Base-by-base conservation (phyloP, 2,888 invertebrate species). In the Micropterix aruncella region DNA sequence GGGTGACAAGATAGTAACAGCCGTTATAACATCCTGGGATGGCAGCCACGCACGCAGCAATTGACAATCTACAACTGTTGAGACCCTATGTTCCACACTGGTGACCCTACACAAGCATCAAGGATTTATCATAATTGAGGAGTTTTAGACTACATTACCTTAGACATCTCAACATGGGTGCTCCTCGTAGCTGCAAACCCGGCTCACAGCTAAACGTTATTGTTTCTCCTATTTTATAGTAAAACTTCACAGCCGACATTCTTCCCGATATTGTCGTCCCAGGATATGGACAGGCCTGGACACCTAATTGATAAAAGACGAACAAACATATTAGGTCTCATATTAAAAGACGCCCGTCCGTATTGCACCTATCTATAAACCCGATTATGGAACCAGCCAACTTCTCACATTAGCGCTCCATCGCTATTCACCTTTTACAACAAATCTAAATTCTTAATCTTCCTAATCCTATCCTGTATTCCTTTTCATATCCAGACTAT, bases 181-280 rank as follows among this genome's bases (percentile, higher is more conserved):
- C 82, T 19, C 90, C 90, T 45, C 78, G 76, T 41, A 90, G 67
- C 47, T 74, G 70, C 47, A 86, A 73, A 0, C 85, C 85, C 2
- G 83, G 80, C 54, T 85, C 84, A 60, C 90, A 90, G 3, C 84
- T 83, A 57, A 88, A 90, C 2, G 83, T 83, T 44, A 90, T 83
- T 18, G 82, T 85, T 60, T 89, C 89, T 1, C 87, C 87, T 49
- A 88, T 85, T 57, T 82, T 82, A 65, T 90, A 90, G 65, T 85
- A 89, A 65, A 89, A 90, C 63, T 89, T 88, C 14, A 89, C 88
- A 0, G 83, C 80, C 0, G 87, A 87, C 82, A 88, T 88, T 38
- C 84, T 75, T 1, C 88, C 89, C 42, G 85, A 86, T 55, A 88
- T 87, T 19, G 85, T 86, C 16, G 88, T 87, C 19, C 89, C 89